Conservation (phyloP, 1,140 invertebrate species). For the Trachymyrmex cornetzi region DNA sequence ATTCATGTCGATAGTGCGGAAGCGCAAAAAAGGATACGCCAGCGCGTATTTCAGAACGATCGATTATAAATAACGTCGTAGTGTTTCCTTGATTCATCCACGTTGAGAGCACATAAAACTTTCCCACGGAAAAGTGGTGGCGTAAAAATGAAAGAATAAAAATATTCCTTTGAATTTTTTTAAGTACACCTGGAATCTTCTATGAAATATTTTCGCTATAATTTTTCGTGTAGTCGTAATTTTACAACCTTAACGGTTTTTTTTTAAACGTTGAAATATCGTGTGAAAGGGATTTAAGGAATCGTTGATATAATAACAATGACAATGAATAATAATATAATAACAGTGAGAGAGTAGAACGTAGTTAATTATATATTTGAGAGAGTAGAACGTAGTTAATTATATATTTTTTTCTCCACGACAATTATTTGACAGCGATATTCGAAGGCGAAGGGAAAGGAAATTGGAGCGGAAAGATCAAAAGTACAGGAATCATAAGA, state of each 20-base stretch:
- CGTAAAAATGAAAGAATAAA: not conserved
- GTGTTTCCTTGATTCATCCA: conserved; percentile 53
- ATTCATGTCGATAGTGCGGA: conserved; percentile 71
- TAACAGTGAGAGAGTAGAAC: not conserved
- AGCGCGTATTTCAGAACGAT: conserved; percentile 62
- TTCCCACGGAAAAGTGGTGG: not conserved
- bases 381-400: not conserved
- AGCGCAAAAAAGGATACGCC: conserved; percentile 46
- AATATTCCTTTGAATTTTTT: not conserved
- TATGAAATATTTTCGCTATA: not conserved
- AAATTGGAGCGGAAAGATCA: conserved; percentile 9
- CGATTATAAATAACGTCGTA: conserved; percentile 69
- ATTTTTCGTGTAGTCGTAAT: not conserved
- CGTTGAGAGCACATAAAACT: not conserved
- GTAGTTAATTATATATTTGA: not conserved
- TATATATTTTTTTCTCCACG: not conserved
- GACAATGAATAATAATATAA: not conserved
- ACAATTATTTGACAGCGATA: not conserved
- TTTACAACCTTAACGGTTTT: not conserved
- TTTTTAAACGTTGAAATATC: not conserved
- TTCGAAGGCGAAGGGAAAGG: not conserved
- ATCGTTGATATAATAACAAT: not conserved
- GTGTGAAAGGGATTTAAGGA: not conserved
- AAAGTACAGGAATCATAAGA: conserved; percentile 16
- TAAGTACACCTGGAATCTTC: not conserved